phyloP scores from a whole-genome alignment of 2,113 vertebrate species.

The Asarcornis scutulata region DNA sequence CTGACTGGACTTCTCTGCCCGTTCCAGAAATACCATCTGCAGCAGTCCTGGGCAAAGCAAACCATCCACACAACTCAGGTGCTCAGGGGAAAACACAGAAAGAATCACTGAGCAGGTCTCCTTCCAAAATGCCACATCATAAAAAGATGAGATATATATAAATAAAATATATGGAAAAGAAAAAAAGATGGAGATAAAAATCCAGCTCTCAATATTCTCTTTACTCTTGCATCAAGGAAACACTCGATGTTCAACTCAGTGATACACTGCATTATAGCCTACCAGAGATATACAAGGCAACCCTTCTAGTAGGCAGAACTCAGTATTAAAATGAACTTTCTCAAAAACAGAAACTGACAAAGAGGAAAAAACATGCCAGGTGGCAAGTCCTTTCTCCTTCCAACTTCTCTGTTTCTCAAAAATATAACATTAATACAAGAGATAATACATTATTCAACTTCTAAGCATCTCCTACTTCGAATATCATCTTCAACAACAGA shows the following conservation, averaged over 20 bases:
- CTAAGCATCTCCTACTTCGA: not conserved
- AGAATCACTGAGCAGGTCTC: not conserved
- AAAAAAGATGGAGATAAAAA: not conserved
- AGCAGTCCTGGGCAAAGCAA: constrained; percentile 40
- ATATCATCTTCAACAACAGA: not conserved
- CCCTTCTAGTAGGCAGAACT: not conserved
- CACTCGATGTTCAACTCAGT: not conserved
- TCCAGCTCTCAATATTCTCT: not conserved
- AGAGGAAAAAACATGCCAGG: not conserved
- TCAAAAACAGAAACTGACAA: not conserved
- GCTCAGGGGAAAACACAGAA: not conserved
- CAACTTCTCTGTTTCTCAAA: not conserved
- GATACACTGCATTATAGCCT: accelerated
- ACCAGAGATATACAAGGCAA: not conserved
- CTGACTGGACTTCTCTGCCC: not conserved
- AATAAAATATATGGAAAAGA: no score
- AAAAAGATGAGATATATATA: not conserved
- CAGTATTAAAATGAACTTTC: not conserved
- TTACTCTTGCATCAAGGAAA: not conserved
- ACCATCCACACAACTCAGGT: not conserved
- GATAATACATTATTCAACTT: not conserved
- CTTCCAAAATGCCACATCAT: constrained; percentile 2
- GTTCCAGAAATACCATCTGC: constrained; percentile 29
- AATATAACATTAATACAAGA: not conserved
- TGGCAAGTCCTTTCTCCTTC: not conserved